Evolutionary conservation across 2,888 invertebrate genomes (phyloP).

Genomic region (Cantharis rustica): DNA sequence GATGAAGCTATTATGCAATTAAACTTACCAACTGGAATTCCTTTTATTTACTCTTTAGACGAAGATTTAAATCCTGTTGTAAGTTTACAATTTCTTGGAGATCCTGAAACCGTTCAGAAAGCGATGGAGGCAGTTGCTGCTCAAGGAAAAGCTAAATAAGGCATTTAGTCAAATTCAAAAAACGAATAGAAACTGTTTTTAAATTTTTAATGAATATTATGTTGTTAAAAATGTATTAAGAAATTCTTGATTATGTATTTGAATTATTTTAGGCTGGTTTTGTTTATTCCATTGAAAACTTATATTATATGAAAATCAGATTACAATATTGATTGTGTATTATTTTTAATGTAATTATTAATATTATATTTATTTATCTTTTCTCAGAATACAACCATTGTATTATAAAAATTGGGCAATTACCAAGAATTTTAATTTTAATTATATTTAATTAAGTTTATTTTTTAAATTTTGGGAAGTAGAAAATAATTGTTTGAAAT

Average conservation of each 20-base stretch:
- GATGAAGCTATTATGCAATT: conserved; percentile 75
- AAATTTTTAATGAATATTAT: not conserved
- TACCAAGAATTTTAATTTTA: too few species aligned
- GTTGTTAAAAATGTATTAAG: not conserved
- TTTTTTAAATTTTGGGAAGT: too few species aligned
- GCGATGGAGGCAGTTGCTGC: conserved; percentile 80
- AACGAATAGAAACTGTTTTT: not conserved
- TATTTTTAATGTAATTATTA: not conserved
- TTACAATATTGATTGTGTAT: not conserved
- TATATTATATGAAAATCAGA: too few species aligned
- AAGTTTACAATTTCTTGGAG: conserved; percentile 77
- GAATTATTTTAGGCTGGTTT: too few species aligned
- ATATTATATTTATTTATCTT: too few species aligned
- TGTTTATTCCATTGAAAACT: too few species aligned
- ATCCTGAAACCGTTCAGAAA: conserved; percentile 75
- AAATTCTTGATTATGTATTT: too few species aligned
- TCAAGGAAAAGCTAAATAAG: conserved; percentile 75
- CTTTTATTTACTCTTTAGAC: conserved; percentile 78
- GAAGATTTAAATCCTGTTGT: conserved; percentile 70
- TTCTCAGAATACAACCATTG: too few species aligned
- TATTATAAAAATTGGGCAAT: too few species aligned
- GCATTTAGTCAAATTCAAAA: not conserved
- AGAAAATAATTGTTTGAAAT: too few species aligned
- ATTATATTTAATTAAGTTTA: too few species aligned
- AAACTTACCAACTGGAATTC: conserved; percentile 81